Base-by-base conservation (phyloP, 2,113 vertebrate species). In the Deroptyus accipitrinus region DNA sequence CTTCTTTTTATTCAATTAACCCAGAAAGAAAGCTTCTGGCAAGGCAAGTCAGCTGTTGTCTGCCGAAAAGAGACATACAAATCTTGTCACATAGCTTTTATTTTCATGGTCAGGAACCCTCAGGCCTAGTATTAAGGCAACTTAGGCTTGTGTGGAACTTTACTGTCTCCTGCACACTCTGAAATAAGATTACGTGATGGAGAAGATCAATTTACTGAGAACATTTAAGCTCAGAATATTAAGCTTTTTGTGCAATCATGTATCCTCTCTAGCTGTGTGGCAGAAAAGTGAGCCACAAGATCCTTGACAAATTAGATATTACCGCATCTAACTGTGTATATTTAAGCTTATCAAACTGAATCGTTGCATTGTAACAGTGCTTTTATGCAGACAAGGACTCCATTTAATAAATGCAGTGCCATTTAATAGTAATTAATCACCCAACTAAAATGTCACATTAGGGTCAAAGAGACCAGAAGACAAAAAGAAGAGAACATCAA, bases 281-380 rank as follows among this genome's bases (percentile, higher is more conserved):
- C 95, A 96, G 96, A 97, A 97, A 97, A 97, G 95, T 94, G 96
- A 96, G 90, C 97, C 88, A 83, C 96, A 96, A 96, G 91, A 97
- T 96, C 97, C 94, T 96, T 98, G 97, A 98, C 98, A 98, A 98
- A 98, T 98, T 98, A 97, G 97, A 98, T 97, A 98, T 97, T 97
- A 96, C 98, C 97, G 96, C 97, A 95, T 98, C 97, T 98, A 98
- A 98, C 98, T 98, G 96, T 98, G 97, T 98, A 90, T 98, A 97
- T 98, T 98, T 98, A 98, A 98, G 97, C 96, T 97, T 97, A 98
- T 98, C 96, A 94, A 96, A 96, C 97, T 98, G 98, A 98, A 98
- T 98, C 97, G 91, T 88, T 84, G 96, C 95, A 97, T 98, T 98
- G 98, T 98, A 95, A 84, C 97, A 76, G 76, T 91, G 94, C 95